Base-by-base conservation (phyloP, 2,888 invertebrate species). In the Xanthorhoe designata region DNA sequence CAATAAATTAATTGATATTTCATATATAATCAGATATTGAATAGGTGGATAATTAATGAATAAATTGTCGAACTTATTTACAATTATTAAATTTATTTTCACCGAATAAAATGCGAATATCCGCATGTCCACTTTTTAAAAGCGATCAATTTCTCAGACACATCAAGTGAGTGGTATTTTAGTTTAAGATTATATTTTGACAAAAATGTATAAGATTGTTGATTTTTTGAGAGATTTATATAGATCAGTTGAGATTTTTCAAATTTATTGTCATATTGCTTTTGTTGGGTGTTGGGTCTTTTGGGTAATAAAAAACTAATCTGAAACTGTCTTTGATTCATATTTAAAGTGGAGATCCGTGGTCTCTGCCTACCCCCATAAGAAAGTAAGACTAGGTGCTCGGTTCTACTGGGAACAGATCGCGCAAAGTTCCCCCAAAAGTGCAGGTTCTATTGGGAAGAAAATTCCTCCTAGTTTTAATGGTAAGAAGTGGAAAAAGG, bases 261-360 rank as follows among this genome's bases (percentile, higher is more conserved):
- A 64, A 63, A 64, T 72, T 72, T 71, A 17, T 64, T 67, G 63
- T 65, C 29, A 59, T 15, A 19, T 15, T 64, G 6, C 29, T 63
- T 47, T 63, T 63, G 51, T 65, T 66, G 54, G 85, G 83, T 86
- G 82, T 74, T 77, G 86, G 86, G 80, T 83, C 73, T 85, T 80
- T 84, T 81, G 84, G 86, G 81, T 77, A 73, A 66, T 64, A 64
- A 66, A 84, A 84, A 84, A 82, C 53, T 52, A 64, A 65, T 64
- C 57, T 17, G n/a, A 38, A 13, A 53, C 15, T 18, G 10, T 60
- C 51, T 60, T 51, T 53, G 8, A 53, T 32, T 53, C 1, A n/a
- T n/a, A 42, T 19, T n/a, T 10, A 8, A 38, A n/a, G n/a, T n/a
- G n/a, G n/a, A n/a, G n/a, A n/a, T n/a, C n/a, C n/a, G n/a, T n/a